A percentile compares a stretch with the other conserved stretches of the same genome.
Evolutionary conservation across 2,797 vertebrate species (phyloP).

Genomic region (Enteromius paludinosus): DNA sequence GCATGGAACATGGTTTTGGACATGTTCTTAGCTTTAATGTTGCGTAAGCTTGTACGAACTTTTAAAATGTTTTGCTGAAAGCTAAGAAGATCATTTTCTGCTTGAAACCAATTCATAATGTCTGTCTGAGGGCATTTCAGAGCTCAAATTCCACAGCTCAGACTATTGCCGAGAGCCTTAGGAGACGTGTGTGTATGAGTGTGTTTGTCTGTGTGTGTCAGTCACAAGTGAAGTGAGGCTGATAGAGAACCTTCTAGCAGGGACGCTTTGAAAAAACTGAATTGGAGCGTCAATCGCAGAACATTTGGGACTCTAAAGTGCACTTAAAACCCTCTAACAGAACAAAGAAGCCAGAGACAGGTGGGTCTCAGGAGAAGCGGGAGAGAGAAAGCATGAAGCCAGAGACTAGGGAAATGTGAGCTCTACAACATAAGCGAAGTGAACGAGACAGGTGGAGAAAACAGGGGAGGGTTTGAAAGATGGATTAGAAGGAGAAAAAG

Average conservation of each 20-base stretch:
- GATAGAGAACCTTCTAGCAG: slow-evolving; percentile 54
- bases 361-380: slow-evolving; percentile 10
- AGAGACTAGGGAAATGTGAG: slow-evolving; percentile 61
- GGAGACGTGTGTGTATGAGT: background rate
- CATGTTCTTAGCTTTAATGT: background rate
- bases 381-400: slow-evolving; percentile 33
- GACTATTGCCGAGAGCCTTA: background rate
- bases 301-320: slow-evolving; percentile 68
- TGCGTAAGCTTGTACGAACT: background rate
- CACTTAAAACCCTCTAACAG: slow-evolving; percentile 63
- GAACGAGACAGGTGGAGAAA: slow-evolving; percentile 31
- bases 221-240: slow-evolving; percentile 58
- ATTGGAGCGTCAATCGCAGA: slow-evolving; percentile 63
- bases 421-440: slow-evolving; percentile 16
- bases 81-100: background rate
- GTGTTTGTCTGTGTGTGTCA: slow-evolving; percentile 56
- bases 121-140: slow-evolving; percentile 14
- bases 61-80: background rate
- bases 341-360: slow-evolving; percentile 61
- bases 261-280: slow-evolving; percentile 57
- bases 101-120: slow-evolving; percentile 7
- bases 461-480: slow-evolving; percentile 19
- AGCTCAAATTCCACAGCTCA: slow-evolving; percentile 1
- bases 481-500: slow-evolving; percentile 13
- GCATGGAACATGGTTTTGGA: background rate